Evolutionary conservation across 2,113 vertebrate genomes (phyloP), one percentile per base, ranked within the genome.

Genomic region (Hypomesus transpacificus): DNA sequence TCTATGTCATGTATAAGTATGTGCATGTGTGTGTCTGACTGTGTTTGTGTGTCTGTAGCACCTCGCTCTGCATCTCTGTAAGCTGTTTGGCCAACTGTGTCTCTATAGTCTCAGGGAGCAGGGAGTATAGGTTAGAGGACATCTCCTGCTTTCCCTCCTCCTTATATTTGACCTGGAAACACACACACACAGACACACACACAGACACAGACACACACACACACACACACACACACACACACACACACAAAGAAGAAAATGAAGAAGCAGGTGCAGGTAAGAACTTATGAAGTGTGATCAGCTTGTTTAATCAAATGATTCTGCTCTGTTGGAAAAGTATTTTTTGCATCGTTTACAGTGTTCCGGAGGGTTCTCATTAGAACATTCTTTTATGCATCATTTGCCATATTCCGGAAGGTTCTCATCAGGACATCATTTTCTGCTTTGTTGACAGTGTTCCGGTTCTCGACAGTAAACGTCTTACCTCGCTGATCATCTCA

Each of bases 61-160:
- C 94, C 92, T 93, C 20, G 9, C 63, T 73, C 14, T 69, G 66
- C 11, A 70, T 68, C 31, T 76, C 73, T 18, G 73, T 62, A 31
- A 76, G 24, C 24, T 74, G 14, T 76, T 73, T 81, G 13, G 74
- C 76, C 14, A 76, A 66, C 51, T 68, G 72, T 26, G 69, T 83
- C 20, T 83, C 77, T 3, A 57, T 17, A 3, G 77, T 83, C 31
- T 83, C 71, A 2, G 77, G 62, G 28, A 83, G 62, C 1, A 69
- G 75, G 18, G 81, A 54, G 63, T 82, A 82, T 17, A 82, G 72
- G 70, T 60, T 72, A 22, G 26, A 34, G 14, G 75, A 66, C 31
- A 66, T 1, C 3, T 53, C 69, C 34, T 59, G 72, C 24, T 77
- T 69, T 0, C 71, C 75, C 14, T 20, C 21, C 28, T 74, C 76